phyloP scores from a whole-genome alignment of 2,888 invertebrate genomes.

The Neoitamus cyanurus region DNA sequence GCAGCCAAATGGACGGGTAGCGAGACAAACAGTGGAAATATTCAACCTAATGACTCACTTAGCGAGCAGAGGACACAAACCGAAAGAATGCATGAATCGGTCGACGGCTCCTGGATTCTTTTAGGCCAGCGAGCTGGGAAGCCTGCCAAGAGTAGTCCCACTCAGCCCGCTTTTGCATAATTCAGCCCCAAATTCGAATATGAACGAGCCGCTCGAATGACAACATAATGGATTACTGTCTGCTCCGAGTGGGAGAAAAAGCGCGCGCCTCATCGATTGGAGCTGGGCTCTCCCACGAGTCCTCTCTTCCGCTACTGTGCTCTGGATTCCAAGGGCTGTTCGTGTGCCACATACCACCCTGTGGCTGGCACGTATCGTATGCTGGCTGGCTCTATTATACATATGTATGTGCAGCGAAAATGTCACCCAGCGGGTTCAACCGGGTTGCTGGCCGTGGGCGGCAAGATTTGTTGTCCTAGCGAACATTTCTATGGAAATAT shows the following conservation, averaged over 20 bases:
- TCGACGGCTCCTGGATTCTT: background rate
- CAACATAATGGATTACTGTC: background rate
- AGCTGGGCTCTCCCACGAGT: background rate
- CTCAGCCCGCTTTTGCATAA: background rate
- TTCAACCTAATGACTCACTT: background rate
- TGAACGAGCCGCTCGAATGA: background rate
- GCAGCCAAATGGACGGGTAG: background rate
- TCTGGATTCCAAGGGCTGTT: background rate
- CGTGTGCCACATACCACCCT: background rate
- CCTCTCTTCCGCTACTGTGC: background rate
- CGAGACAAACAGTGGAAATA: background rate
- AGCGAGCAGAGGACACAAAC: background rate
- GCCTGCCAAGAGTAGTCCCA: background rate
- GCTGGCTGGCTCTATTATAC: background rate
- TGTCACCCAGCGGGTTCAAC: background rate
- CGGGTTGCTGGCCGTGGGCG: background rate
- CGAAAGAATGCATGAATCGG: background rate
- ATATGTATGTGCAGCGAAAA: background rate
- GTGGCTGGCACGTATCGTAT: background rate
- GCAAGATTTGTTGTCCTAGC: background rate
- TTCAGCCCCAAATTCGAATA: slow-evolving; percentile 12
- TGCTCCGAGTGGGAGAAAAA: background rate
- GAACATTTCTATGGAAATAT: slow-evolving; percentile 54
- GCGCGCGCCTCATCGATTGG: background rate
- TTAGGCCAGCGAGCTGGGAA: background rate